Percentiles rank a stretch among this genome's conserved stretches.
These are phyloP conservation scores for Heterohyrax brucei DNA, from an alignment of 2,797 vertebrate species.

Conservation along the genomic window DNA sequence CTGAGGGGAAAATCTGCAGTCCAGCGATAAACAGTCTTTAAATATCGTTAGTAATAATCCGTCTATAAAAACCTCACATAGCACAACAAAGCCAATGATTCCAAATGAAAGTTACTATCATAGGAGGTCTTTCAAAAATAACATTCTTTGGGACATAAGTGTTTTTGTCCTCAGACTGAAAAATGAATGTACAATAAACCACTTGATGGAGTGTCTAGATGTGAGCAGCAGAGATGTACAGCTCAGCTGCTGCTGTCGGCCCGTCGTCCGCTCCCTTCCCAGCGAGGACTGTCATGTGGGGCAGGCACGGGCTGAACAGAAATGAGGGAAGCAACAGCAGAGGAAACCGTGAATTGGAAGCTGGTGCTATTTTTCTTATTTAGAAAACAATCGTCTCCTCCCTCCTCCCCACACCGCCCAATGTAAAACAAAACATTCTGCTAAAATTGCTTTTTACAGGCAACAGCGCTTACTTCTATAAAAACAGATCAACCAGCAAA, in stretches of 20 bases:
- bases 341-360: background rate
- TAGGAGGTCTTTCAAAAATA: background rate
- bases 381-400: slow-evolving; percentile 8
- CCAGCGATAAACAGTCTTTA: background rate
- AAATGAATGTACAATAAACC: background rate
- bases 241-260: background rate
- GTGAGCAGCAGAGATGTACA: background rate
- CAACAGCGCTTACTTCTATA: background rate
- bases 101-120: background rate
- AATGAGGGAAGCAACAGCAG: background rate
- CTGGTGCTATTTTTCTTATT: background rate
- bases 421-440: background rate
- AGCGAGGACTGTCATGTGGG: rapidly evolving
- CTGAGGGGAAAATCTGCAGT: background rate
- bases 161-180: slow-evolving; percentile 4
- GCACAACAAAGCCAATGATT: background rate
- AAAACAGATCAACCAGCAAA: background rate
- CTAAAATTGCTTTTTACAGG: background rate
- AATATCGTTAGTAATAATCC: background rate
- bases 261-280: background rate
- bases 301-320: background rate
- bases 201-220: background rate
- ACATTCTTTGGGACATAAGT: background rate
- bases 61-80: background rate
- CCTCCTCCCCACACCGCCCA: background rate